Evolutionary conservation across 2,113 vertebrate species (phyloP).

Genomic region (Puma concolor): DNA sequence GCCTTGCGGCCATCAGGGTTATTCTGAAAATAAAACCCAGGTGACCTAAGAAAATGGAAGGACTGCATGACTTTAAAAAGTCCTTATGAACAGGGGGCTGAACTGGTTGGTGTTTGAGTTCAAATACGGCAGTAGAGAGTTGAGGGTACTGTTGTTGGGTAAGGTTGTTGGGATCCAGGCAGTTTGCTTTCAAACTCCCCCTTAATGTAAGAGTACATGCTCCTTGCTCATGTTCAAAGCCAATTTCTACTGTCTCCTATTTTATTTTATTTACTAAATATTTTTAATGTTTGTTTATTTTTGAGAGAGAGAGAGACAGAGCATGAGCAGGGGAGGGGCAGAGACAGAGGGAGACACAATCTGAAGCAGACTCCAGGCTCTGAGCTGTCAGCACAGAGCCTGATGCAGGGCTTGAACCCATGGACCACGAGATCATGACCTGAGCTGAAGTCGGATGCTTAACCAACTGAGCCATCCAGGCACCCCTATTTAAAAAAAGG

Average conservation of each 20-base stretch:
- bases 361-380: no score
- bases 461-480: no score
- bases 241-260: not conserved
- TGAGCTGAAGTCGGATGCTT: no score
- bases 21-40: not conserved
- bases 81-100: not conserved
- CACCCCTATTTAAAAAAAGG: no score
- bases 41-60: not conserved
- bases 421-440: no score
- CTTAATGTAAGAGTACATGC: not conserved
- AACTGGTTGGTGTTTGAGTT: not conserved
- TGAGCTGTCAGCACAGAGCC: no score
- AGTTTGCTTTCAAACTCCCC: not conserved
- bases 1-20: not conserved
- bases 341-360: no score
- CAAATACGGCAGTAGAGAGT: not conserved
- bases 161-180: not conserved
- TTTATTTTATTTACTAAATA: no score
- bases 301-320: no score
- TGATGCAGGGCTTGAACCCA: no score
- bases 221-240: not conserved
- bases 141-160: not conserved
- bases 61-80: not conserved
- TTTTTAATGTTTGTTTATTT: no score
- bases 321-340: no score